Base-by-base conservation (phyloP, 2,113 vertebrate species). In the Pseudopodoces humilis region DNA sequence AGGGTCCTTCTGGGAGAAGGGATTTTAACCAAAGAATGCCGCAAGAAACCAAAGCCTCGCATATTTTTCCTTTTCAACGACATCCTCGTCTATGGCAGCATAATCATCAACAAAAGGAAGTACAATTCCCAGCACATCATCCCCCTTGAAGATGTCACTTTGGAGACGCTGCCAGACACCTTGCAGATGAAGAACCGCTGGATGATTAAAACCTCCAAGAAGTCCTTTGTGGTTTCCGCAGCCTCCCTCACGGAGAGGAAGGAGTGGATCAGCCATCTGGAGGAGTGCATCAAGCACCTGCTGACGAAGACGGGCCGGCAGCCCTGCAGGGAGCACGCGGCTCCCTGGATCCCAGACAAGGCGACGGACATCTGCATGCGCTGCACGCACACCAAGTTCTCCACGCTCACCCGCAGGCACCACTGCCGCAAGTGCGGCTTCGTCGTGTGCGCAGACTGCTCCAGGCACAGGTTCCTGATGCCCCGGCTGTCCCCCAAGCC, bases 21-120 rank as follows among this genome's bases (percentile, higher is more conserved):
- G 13, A 97, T 98, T 56, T 97, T 99, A 95, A 97, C 98, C 83
- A 99, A 99, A 95, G 97, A 98, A 95, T 98, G 99, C 96, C 98
- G 98, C 75, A 98, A 98, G 77, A 98, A 98, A 69, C 97, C 97
- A 10, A 98, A 99, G 88, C 97, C 98, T 2, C 98, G 98, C 69
- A 97, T 97, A 59, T 99, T 99, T 96, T 99, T 99, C 94, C 99
- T 99, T 47, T 99, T 99, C 96, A 99, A 98, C 2, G 98, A 99
- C 94, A 98, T 99, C 93, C 97, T 99, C 3, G 98, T 99, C 30
- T 99, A 99, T 0, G 99, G 99, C 92, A 99, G 98, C 95, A 97
- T 99, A 39, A 90, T 99, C 71, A 96, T 98, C 82, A 97, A 89
- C 78, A 98, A 98, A 39, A 97, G 96, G 83, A 98, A 98, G 97